Evolutionary conservation across 2,113 vertebrate genomes (phyloP), one percentile per base, ranked within the genome.

Genomic region (Coreoperca whiteheadi): DNA sequence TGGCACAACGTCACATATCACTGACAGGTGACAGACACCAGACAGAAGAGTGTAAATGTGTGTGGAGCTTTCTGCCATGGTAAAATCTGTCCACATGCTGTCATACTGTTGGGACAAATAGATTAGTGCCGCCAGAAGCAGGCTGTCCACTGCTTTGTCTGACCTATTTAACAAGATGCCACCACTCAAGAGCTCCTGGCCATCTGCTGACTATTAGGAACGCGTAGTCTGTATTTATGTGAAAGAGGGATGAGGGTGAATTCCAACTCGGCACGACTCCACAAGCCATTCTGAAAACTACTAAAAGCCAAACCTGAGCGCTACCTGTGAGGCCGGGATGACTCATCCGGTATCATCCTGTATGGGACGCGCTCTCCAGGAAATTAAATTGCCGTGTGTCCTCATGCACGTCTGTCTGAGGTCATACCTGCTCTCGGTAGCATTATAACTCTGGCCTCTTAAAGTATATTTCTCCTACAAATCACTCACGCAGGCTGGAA

Each of bases 291-390:
- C 57, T 76, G 73, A 74, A 64, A 74, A 74, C 64, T 50, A 18
- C 30, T 71, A 51, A 41, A 66, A 82, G 63, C 39, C 28, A 25
- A 34, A 61, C 63, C 81, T 71, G 48, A 63, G 75, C 68, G 11
- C 66, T 53, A 56, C 53, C 78, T 61, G 59, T 56, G 69, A 43
- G 18, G 57, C 59, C 20, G 64, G 20, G 69, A 79, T 88, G 88
- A 88, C 82, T 91, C 88, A 91, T 83, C 64, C 73, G 8, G 43
- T 48, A 53, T 23, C 65, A 48, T 20, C 61, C 70, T 71, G 65
- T 71, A 82, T 68, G 53, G 37, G 61, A 76, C 34, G 76, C 63
- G 86, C 75, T 84, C 56, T 76, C 51, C 59, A 77, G 74, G 56
- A 86, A 76, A 85, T 74, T 43, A 81, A 78, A 77, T 10, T n/a